phyloP scores from a whole-genome alignment of 2,797 vertebrate genomes.

The Lophotriccus pileatus region DNA sequence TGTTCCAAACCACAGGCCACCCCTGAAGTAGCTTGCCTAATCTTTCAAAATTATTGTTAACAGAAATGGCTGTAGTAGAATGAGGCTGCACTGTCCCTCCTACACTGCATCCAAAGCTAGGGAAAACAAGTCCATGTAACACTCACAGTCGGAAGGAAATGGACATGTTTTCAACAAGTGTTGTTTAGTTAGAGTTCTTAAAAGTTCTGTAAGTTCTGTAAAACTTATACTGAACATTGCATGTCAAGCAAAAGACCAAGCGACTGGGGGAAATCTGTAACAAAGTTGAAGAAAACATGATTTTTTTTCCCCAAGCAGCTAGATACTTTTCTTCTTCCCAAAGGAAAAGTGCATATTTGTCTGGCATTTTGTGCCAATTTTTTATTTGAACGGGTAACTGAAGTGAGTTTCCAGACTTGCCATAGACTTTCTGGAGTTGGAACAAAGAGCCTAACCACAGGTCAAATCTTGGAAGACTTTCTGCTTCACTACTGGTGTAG shows the following conservation, averaged over 20 bases:
- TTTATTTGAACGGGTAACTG: not conserved
- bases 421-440: not conserved
- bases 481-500: not conserved
- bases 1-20: not conserved
- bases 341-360: not conserved
- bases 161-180: not conserved
- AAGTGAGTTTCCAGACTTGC: not conserved
- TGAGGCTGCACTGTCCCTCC: not conserved
- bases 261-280: not conserved
- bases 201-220: not conserved
- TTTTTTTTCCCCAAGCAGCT: not conserved
- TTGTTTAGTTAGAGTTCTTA: not conserved
- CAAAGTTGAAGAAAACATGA: not conserved
- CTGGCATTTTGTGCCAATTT: not conserved
- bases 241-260: not conserved
- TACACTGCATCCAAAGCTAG: not conserved
- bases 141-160: not conserved
- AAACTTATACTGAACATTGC: not conserved
- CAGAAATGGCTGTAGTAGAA: not conserved
- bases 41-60: not conserved
- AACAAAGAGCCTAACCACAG: slow-evolving; percentile 5
- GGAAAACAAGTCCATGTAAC: not conserved
- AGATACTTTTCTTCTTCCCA: not conserved
- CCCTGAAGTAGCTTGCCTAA: not conserved
- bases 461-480: not conserved